phyloP scores from a whole-genome alignment of 2,113 vertebrate genomes.

The Guaruba guarouba region DNA sequence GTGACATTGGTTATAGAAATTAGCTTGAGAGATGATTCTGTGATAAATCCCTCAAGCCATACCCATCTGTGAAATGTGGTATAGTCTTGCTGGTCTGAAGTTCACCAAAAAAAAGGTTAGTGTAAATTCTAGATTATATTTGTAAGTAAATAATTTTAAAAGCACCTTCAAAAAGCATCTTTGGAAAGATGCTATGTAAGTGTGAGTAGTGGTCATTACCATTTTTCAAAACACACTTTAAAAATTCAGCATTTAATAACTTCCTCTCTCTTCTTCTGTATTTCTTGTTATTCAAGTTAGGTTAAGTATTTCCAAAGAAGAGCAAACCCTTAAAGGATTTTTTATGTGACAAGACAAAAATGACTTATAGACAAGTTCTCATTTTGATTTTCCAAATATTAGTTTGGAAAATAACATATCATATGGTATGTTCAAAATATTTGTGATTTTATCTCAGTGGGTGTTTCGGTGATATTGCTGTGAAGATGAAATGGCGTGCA shows the following conservation, averaged over 20 bases:
- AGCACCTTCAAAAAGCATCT: background rate
- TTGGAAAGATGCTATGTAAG: background rate
- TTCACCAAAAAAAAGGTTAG: background rate
- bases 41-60: background rate
- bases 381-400: background rate
- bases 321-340: background rate
- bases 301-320: background rate
- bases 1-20: background rate
- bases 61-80: background rate
- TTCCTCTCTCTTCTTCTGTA: background rate
- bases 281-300: background rate
- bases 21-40: background rate
- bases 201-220: background rate
- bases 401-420: slow-evolving; percentile 15
- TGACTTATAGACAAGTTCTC: background rate
- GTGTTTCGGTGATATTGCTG: slow-evolving; percentile 9
- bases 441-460: slow-evolving; percentile 49
- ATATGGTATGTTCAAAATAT: slow-evolving; percentile 42
- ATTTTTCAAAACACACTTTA: background rate
- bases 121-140: background rate
- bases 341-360: background rate
- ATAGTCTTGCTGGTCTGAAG: background rate
- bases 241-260: background rate
- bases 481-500: slow-evolving; percentile 38
- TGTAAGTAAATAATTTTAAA: background rate